Evolutionary conservation across 1,140 invertebrate genomes (phyloP).

Genomic region (Magallana angulata): DNA sequence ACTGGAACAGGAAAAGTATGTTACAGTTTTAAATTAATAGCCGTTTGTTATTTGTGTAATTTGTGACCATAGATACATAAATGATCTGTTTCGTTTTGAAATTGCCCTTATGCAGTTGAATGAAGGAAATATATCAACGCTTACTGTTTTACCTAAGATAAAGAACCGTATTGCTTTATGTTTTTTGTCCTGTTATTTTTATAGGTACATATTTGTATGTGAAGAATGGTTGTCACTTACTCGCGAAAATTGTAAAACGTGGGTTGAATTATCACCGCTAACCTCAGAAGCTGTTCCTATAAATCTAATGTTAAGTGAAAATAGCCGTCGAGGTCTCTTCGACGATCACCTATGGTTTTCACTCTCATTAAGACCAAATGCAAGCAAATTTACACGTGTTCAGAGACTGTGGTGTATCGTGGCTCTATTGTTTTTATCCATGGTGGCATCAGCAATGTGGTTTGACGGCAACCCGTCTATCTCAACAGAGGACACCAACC

Average conservation of each 20-base stretch:
- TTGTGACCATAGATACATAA: no score
- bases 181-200: neutral
- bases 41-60: no score
- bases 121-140: neutral
- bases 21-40: neutral
- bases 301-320: slow-evolving; percentile 33
- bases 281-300: neutral
- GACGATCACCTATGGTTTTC: slow-evolving; percentile 54
- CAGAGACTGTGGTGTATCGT: slow-evolving; percentile 48
- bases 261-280: neutral
- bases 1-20: slow-evolving; percentile 70
- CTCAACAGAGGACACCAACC: slow-evolving; percentile 46
- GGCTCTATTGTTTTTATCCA: slow-evolving; percentile 35
- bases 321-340: slow-evolving; percentile 39
- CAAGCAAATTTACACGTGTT: slow-evolving; percentile 54
- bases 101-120: no score
- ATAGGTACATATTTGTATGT: slow-evolving; percentile 51
- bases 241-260: slow-evolving; percentile 27
- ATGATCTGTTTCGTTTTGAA: no score
- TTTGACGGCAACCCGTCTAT: neutral
- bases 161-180: neutral
- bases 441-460: slow-evolving; percentile 53
- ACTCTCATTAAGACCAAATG: slow-evolving; percentile 45
- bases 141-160: neutral
- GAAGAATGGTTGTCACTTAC: slow-evolving; percentile 48